A percentile compares a stretch with the other conserved stretches of the same genome.
Evolutionary conservation across 2,113 vertebrate species (phyloP).

Genomic region (Macquaria australasica): DNA sequence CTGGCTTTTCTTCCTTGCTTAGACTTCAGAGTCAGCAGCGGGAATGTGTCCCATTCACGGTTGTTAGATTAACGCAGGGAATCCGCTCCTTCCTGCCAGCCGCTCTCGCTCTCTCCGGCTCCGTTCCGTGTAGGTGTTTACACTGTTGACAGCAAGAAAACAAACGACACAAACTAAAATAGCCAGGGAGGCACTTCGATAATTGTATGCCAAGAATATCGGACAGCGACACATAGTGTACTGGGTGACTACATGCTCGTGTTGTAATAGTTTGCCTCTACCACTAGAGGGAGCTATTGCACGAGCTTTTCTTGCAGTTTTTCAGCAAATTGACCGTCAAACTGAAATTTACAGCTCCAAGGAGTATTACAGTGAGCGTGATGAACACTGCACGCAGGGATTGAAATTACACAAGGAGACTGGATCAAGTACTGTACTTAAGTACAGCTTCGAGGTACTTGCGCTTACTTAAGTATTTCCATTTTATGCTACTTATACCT

Average conservation of each 20-base stretch:
- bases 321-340: no score
- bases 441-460: neutral
- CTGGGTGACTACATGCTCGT: constrained; percentile 5
- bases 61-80: neutral
- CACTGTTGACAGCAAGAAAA: constrained; percentile 68
- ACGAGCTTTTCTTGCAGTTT: neutral
- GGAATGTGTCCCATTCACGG: constrained; percentile 6
- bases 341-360: neutral
- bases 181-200: neutral
- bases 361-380: neutral
- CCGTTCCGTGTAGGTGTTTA: constrained; percentile 62
- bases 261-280: neutral
- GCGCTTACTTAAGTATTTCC: neutral
- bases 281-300: constrained; percentile 45
- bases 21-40: neutral
- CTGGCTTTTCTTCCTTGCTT: neutral
- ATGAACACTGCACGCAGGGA: neutral
- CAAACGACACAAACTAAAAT: constrained; percentile 39
- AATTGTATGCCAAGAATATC: accelerated
- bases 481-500: neutral
- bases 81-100: no score
- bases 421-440: neutral
- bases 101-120: neutral
- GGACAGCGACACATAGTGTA: constrained; percentile 62
- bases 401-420: neutral